These are phyloP conservation scores for Gavialis gangeticus DNA, from an alignment of 2,113 vertebrate genomes.

Conservation along the genomic window DNA sequence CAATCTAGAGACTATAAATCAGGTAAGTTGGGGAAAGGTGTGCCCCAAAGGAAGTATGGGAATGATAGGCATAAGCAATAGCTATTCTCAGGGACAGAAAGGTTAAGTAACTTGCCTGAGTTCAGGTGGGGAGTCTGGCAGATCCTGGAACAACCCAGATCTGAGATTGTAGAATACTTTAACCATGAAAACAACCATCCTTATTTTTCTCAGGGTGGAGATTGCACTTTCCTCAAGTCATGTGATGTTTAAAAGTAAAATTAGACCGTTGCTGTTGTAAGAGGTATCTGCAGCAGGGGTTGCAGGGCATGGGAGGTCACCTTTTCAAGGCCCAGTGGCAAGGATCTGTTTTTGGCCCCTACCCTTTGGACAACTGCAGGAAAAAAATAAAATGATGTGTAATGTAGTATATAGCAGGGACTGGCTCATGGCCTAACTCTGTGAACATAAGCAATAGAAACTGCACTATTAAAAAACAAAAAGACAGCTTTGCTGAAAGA, in stretches of 20 bases:
- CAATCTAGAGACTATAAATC: not conserved
- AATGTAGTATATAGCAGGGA: no score
- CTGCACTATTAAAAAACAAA: not conserved
- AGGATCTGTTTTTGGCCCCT: no score
- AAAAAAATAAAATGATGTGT: no score
- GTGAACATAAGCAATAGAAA: not conserved
- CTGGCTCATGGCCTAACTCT: no score
- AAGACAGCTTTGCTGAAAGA: not conserved
- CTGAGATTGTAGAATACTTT: not conserved
- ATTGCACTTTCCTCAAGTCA: not conserved
- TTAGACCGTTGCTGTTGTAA: not conserved
- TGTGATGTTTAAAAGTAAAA: not conserved
- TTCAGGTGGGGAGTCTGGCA: not conserved
- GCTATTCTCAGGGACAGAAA: not conserved
- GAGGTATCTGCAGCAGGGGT: not conserved
- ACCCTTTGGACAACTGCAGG: no score
- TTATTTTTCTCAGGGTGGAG: not conserved
- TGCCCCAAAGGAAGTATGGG: not conserved
- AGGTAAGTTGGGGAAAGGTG: not conserved
- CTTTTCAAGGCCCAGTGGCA: no score
- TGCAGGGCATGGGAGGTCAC: no score
- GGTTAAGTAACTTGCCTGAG: not conserved
- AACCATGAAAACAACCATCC: not conserved
- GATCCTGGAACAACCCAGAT: not conserved
- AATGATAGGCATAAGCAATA: not conserved